A percentile compares a stretch with the other conserved stretches of the same genome.
Evolutionary conservation across 2,113 vertebrate genomes (phyloP).

Genomic region (Geothlypis trichas): DNA sequence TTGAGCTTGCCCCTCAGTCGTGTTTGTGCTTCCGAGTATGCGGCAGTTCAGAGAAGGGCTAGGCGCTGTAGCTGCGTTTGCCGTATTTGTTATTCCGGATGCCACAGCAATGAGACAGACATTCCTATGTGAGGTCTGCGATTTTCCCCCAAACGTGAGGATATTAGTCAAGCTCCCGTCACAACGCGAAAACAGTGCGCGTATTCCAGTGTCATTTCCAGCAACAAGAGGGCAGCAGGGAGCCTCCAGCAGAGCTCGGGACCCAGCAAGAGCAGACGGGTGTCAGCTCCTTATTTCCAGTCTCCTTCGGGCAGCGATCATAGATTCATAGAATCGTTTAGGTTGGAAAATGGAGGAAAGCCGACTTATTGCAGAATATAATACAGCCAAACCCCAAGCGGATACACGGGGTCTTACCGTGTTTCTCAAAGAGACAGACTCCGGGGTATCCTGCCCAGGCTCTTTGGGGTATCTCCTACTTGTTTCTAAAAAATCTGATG

Average conservation of each 20-base stretch:
- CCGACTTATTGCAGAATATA: background rate
- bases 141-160: conserved; percentile 34
- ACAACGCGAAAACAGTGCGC: background rate
- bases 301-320: background rate
- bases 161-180: conserved; percentile 1
- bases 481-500: background rate
- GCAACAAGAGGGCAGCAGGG: conserved; percentile 67
- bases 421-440: background rate
- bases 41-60: background rate
- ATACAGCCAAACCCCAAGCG: background rate
- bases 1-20: background rate
- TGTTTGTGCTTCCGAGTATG: background rate
- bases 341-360: background rate
- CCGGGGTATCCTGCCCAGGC: background rate
- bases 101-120: conserved; percentile 44
- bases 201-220: background rate
- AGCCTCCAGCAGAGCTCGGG: conserved; percentile 15
- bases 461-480: background rate
- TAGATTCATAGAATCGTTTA: background rate
- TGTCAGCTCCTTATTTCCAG: background rate
- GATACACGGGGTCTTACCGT: background rate
- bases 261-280: background rate
- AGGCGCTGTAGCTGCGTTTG: background rate
- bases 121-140: conserved; percentile 10
- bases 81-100: conserved; percentile 29